A percentile compares a stretch with the other conserved stretches of the same genome.
These are phyloP conservation scores for Machaerirhynchus nigripectus DNA, from an alignment of 2,113 vertebrate genomes.

Conservation along the genomic window DNA sequence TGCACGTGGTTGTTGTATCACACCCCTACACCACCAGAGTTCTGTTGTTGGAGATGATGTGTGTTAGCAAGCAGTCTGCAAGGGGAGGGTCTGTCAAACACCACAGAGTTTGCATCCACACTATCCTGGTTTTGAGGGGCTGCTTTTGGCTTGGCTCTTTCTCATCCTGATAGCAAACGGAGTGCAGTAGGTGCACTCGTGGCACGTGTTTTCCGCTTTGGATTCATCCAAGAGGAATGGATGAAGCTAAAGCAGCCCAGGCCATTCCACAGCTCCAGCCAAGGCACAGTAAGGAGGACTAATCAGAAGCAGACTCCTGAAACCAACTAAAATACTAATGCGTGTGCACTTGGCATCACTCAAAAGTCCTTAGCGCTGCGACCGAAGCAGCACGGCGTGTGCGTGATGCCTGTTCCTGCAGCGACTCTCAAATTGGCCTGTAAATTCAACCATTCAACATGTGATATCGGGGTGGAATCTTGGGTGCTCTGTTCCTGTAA, in stretches of 20 bases:
- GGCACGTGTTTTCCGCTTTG: background rate
- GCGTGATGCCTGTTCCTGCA: background rate
- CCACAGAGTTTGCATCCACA: background rate
- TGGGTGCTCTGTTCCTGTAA: background rate
- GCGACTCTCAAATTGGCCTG: background rate
- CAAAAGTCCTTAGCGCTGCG: background rate
- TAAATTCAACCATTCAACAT: background rate
- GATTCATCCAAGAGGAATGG: background rate
- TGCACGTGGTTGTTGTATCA: background rate
- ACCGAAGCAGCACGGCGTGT: background rate
- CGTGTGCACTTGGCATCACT: background rate
- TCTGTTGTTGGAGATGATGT: background rate
- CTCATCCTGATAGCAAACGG: background rate
- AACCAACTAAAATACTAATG: conserved; percentile 29
- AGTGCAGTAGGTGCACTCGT: background rate
- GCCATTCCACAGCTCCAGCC: background rate
- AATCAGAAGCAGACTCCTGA: conserved; percentile 6
- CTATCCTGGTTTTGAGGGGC: background rate
- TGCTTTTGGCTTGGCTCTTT: background rate
- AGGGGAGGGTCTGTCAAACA: background rate
- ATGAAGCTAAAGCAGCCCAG: background rate
- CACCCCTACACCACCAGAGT: background rate
- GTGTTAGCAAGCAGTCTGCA: background rate
- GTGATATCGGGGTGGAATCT: background rate
- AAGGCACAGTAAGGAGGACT: conserved; percentile 22